A percentile compares a stretch with the other conserved stretches of the same genome.
phyloP scores from a whole-genome alignment of 2,113 vertebrate genomes.

The Odocoileus virginianus region DNA sequence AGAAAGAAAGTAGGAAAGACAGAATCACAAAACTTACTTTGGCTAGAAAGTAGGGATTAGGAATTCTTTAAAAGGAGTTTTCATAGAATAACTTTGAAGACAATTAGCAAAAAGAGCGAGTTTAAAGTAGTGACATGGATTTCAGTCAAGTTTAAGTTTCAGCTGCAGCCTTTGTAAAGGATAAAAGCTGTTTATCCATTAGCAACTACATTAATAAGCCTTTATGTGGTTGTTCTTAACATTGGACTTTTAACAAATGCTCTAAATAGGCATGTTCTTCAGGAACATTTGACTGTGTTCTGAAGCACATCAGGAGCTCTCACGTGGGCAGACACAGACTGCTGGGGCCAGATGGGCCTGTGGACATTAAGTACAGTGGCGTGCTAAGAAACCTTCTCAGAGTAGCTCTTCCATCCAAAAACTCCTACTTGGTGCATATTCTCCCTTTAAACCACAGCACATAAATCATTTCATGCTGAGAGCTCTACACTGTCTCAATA shows the following conservation, averaged over 20 bases:
- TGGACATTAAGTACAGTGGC: slow-evolving; percentile 37
- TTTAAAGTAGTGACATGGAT: background rate
- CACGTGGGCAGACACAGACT: slow-evolving; percentile 50
- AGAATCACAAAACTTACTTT: background rate
- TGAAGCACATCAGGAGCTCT: slow-evolving; percentile 57
- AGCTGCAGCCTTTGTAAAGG: background rate
- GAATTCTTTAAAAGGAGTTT: background rate
- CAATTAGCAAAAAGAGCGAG: background rate
- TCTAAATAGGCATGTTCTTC: slow-evolving; percentile 28
- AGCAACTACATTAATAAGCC: slow-evolving; percentile 23
- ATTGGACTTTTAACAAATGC: slow-evolving; percentile 34
- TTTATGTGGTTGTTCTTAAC: slow-evolving; percentile 44
- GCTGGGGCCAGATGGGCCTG: slow-evolving; percentile 63
- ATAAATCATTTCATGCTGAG: slow-evolving; percentile 36
- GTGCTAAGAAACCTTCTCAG: slow-evolving; percentile 26
- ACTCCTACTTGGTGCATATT: slow-evolving; percentile 43
- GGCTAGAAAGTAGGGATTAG: background rate
- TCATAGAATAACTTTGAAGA: background rate
- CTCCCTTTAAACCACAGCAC: background rate
- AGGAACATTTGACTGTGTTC: slow-evolving; percentile 25
- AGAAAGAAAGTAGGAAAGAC: background rate
- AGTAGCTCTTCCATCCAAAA: slow-evolving; percentile 51
- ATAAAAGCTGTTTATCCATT: slow-evolving; percentile 44
- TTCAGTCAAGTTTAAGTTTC: background rate
- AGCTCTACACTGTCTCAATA: slow-evolving; percentile 16